Conservation (phyloP, 2,797 vertebrate genomes). For the Malurus splendens region DNA sequence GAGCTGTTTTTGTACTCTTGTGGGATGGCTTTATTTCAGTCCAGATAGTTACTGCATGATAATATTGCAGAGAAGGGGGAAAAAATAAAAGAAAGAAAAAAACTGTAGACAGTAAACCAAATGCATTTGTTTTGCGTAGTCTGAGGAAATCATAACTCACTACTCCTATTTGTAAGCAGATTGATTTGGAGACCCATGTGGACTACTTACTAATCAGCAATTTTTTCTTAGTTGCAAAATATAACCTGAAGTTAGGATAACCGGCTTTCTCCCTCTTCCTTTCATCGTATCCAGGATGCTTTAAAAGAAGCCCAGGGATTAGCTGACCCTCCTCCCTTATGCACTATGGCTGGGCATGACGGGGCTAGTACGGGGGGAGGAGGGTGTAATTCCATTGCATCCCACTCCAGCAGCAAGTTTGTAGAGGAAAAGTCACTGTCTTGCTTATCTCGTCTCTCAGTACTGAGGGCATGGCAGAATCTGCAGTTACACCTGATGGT, state of each 20-base stretch:
- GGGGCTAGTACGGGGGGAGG: not conserved
- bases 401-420: conserved; percentile 8
- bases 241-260: not conserved
- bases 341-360: not conserved
- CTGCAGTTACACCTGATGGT: conserved; percentile 63
- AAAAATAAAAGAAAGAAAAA: not conserved
- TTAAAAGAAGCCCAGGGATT: not conserved
- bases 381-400: conserved; percentile 20
- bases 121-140: not conserved
- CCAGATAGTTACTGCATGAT: not conserved
- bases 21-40: not conserved
- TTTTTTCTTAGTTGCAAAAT: not conserved
- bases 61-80: not conserved
- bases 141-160: not conserved
- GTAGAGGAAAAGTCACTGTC: conserved; percentile 41
- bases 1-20: not conserved
- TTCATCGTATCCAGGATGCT: not conserved
- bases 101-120: not conserved
- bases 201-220: not conserved
- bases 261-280: not conserved
- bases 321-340: conserved; percentile 13
- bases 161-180: not conserved
- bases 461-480: conserved; percentile 4
- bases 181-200: not conserved
- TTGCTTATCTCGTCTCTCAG: conserved; percentile 24